phyloP scores from a whole-genome alignment of 2,888 invertebrate species.

The Steinernema scapterisci region DNA sequence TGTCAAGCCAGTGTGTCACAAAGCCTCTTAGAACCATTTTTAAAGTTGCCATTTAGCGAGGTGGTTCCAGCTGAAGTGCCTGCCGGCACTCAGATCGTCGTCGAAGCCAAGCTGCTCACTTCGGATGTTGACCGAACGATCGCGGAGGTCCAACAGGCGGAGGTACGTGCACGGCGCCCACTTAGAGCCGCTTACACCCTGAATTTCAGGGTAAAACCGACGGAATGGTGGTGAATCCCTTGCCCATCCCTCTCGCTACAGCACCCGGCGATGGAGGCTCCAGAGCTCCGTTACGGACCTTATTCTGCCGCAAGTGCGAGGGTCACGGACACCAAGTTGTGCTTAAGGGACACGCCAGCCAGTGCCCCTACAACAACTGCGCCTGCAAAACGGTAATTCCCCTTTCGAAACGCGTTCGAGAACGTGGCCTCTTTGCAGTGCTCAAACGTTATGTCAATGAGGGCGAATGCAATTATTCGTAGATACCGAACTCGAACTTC shows the following conservation, averaged over 20 bases:
- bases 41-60: not conserved
- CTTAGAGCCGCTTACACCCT: too few relatives aligned
- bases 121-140: conserved; percentile 65
- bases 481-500: conserved; percentile 63
- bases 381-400: conserved; percentile 62
- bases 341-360: conserved; percentile 66
- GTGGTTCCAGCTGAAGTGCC: conserved; percentile 55
- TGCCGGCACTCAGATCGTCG: conserved; percentile 65
- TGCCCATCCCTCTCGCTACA: too few relatives aligned
- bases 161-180: conserved; percentile 25
- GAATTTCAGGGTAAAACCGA: too few relatives aligned
- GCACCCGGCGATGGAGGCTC: too few relatives aligned
- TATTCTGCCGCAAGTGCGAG: conserved; percentile 62
- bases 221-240: too few relatives aligned
- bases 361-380: conserved; percentile 66
- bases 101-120: conserved; percentile 64
- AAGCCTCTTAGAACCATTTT: too few relatives aligned
- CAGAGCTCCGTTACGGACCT: conserved; percentile 49
- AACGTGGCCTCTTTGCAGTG: conserved; percentile 48
- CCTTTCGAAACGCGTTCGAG: not conserved
- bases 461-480: conserved; percentile 66
- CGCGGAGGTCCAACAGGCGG: conserved; percentile 59
- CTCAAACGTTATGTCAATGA: conserved; percentile 66
- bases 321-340: conserved; percentile 63
- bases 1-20: too few relatives aligned